These are phyloP conservation scores for Planiliza haematocheilus DNA, from an alignment of 2,113 vertebrate genomes.

Conservation along the genomic window DNA sequence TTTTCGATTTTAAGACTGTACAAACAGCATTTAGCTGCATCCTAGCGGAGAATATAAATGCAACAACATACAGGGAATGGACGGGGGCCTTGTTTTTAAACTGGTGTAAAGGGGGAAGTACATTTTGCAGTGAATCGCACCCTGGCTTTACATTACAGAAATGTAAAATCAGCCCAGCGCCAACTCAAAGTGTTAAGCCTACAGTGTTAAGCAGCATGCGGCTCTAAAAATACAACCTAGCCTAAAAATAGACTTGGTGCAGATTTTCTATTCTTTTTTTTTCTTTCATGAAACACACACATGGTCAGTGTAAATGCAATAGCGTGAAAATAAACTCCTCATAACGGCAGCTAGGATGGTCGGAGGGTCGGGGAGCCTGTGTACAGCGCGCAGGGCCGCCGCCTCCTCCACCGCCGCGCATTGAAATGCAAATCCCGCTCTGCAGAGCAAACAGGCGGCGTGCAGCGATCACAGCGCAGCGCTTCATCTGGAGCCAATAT, in stretches of 20 bases:
- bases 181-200: not conserved
- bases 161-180: not conserved
- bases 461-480: slow-evolving; percentile 62
- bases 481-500: slow-evolving; percentile 64
- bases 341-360: too few species aligned
- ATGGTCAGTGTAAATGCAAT: not conserved
- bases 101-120: too few species aligned
- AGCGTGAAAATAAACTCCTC: slow-evolving; percentile 1
- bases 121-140: not conserved
- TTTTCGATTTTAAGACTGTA: not conserved
- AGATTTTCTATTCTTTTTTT: not conserved
- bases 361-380: too few species aligned
- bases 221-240: not conserved
- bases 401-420: slow-evolving; percentile 34
- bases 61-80: too few species aligned
- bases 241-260: not conserved
- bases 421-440: slow-evolving; percentile 76
- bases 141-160: not conserved
- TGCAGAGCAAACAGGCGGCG: slow-evolving; percentile 75
- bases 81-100: too few species aligned
- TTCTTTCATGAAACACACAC: not conserved
- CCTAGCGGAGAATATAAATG: too few species aligned
- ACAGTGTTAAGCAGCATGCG: too few species aligned
- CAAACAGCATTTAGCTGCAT: not conserved
- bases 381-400: too few species aligned